These are phyloP conservation scores for Lottia scabra DNA, from an alignment of 2,888 invertebrate genomes.

Conservation along the genomic window DNA sequence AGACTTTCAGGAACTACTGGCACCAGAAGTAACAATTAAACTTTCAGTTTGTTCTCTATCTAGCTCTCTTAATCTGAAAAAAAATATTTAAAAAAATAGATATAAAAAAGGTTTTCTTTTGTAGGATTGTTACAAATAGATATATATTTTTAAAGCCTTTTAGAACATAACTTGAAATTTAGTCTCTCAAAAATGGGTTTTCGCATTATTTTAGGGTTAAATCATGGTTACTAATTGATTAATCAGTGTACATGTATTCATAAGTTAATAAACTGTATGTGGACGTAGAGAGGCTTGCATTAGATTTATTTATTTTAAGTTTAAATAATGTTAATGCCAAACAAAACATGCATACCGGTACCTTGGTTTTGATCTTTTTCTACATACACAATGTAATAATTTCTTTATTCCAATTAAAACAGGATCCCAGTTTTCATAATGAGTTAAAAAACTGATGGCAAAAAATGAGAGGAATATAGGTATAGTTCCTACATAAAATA, in stretches of 20 bases:
- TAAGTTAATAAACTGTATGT: too few species aligned
- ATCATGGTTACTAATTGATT: too few species aligned
- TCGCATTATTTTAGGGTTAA: too few species aligned
- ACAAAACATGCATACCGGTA: slow-evolving; percentile 16
- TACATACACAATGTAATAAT: slow-evolving; percentile 58
- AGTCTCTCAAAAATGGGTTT: too few species aligned
- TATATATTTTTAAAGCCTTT: too few species aligned
- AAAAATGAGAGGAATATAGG: slow-evolving; percentile 84
- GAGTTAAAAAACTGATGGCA: slow-evolving; percentile 78
- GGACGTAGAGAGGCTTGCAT: too few species aligned
- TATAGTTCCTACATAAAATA: slow-evolving; percentile 83
- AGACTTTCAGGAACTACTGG: not conserved
- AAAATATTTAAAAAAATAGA: slow-evolving; percentile 6
- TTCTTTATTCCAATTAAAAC: slow-evolving; percentile 70
- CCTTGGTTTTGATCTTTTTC: slow-evolving; percentile 46
- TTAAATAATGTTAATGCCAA: too few species aligned
- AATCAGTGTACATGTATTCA: too few species aligned
- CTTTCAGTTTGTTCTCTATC: slow-evolving; percentile 80
- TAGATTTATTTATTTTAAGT: too few species aligned
- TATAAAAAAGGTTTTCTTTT: too few species aligned
- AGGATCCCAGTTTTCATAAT: slow-evolving; percentile 86
- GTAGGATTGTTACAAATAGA: too few species aligned
- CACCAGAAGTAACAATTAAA: slow-evolving; percentile 70
- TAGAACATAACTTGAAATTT: too few species aligned
- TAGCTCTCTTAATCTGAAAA: slow-evolving; percentile 71